These are phyloP conservation scores for Pygoscelis antarcticus DNA, from an alignment of 2,113 vertebrate genomes.

Conservation along the genomic window DNA sequence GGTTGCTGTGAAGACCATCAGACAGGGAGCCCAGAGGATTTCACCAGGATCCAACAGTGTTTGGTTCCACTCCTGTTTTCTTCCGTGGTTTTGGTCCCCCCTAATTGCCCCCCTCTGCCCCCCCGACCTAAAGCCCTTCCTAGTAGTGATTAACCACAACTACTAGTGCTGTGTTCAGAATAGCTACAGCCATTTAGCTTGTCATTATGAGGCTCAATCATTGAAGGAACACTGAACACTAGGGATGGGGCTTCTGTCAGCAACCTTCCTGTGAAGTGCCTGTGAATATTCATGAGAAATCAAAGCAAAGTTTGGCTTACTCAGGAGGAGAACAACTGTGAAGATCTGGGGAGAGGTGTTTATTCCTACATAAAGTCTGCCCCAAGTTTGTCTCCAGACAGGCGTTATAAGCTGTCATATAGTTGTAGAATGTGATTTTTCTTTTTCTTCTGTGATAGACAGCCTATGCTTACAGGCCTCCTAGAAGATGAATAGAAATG, in stretches of 20 bases:
- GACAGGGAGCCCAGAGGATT: not conserved
- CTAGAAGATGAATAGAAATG: not conserved
- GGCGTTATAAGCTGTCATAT: not conserved
- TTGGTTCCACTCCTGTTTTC: not conserved
- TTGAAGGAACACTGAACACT: not conserved
- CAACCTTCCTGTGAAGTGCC: not conserved
- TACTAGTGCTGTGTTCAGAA: not conserved
- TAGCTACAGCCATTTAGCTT: not conserved
- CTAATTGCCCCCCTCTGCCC: not conserved
- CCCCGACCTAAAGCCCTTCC: not conserved
- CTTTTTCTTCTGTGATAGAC: not conserved
- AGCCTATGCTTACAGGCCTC: not conserved
- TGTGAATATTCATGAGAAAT: not conserved
- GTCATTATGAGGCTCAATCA: not conserved
- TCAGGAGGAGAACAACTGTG: not conserved
- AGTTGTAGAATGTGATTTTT: not conserved
- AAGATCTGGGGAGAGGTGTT: conserved; percentile 4
- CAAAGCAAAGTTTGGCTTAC: conserved; percentile 4
- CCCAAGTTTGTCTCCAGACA: not conserved
- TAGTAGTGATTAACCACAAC: not conserved
- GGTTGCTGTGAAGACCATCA: not conserved
- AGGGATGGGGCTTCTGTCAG: not conserved
- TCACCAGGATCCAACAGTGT: not conserved
- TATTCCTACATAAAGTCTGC: not conserved
- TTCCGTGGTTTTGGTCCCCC: not conserved